These are phyloP conservation scores for Scaptomyza reducta DNA, from an alignment of 2,888 invertebrate genomes.

Conservation along the genomic window DNA sequence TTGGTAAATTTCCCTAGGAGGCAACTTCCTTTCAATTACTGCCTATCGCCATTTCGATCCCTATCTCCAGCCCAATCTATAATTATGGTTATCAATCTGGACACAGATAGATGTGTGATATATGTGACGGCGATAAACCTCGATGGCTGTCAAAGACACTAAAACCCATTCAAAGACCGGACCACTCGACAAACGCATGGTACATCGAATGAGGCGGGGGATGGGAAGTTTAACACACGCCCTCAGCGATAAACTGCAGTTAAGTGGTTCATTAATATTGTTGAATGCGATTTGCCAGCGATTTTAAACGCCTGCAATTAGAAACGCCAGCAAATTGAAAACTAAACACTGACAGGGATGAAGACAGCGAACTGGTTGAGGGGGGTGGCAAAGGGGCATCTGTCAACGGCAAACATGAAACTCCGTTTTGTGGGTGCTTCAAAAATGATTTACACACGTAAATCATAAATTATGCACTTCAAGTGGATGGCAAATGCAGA, in stretches of 20 bases:
- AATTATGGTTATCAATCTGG: slow-evolving; percentile 29
- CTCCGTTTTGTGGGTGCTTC: slow-evolving; percentile 53
- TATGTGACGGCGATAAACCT: slow-evolving; percentile 31
- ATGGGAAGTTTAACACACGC: slow-evolving; percentile 62
- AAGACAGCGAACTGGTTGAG: not conserved
- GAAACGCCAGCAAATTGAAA: slow-evolving; percentile 59
- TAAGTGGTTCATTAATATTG: slow-evolving; percentile 56
- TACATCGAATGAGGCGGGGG: slow-evolving; percentile 19
- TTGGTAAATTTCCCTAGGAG: not conserved
- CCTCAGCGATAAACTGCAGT: slow-evolving; percentile 69
- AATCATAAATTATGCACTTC: slow-evolving; percentile 75
- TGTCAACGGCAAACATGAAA: slow-evolving; percentile 56
- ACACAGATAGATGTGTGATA: slow-evolving; percentile 26
- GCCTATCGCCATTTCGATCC: no score
- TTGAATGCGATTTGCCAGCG: slow-evolving; percentile 55
- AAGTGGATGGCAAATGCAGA: slow-evolving; percentile 75
- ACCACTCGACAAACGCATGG: slow-evolving; percentile 31
- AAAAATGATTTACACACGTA: slow-evolving; percentile 76
- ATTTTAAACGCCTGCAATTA: slow-evolving; percentile 71
- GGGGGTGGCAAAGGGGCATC: slow-evolving; percentile 7
- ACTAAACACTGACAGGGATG: slow-evolving; percentile 45
- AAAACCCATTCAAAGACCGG: slow-evolving; percentile 8
- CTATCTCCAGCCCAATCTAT: not conserved
- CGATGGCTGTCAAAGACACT: slow-evolving; percentile 35
- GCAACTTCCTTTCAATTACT: not conserved